These are phyloP conservation scores for Kryptolebias marmoratus DNA, from an alignment of 2,113 vertebrate genomes.

Conservation along the genomic window DNA sequence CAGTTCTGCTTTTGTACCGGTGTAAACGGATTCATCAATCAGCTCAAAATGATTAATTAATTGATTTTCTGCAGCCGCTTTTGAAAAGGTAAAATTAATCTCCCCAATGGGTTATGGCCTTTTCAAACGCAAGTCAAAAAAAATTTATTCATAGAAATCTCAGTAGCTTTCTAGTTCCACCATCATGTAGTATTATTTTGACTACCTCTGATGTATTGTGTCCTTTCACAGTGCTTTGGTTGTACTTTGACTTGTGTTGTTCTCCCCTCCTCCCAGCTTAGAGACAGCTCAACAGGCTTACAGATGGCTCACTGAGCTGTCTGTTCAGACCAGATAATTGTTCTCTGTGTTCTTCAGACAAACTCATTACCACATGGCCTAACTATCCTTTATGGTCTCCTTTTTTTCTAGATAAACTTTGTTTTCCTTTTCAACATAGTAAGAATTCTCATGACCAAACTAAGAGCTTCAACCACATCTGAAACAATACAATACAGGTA, in stretches of 20 bases:
- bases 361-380: not conserved
- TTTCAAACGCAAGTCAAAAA: not conserved
- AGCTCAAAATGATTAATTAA: too few species aligned
- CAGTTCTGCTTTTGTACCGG: too few species aligned
- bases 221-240: not conserved
- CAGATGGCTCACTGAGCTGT: slow-evolving; percentile 18
- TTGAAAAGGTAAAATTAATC: slow-evolving; percentile 13
- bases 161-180: not conserved
- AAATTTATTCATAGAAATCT: not conserved
- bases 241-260: slow-evolving; percentile 12
- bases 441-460: slow-evolving; percentile 96
- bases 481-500: slow-evolving; percentile 99
- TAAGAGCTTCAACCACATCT: slow-evolving; percentile 95
- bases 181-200: not conserved
- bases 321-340: slow-evolving; percentile 17
- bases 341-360: not conserved
- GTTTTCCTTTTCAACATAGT: slow-evolving; percentile 99
- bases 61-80: not conserved
- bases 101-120: not conserved
- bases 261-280: slow-evolving; percentile 6
- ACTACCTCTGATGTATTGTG: slow-evolving; percentile 7
- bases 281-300: not conserved
- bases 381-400: slow-evolving; percentile 10
- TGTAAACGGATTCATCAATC: too few species aligned
- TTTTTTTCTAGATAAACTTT: slow-evolving; percentile 91